phyloP scores from a whole-genome alignment of 2,797 vertebrate genomes.

The Eupleurogrammus muticus region DNA sequence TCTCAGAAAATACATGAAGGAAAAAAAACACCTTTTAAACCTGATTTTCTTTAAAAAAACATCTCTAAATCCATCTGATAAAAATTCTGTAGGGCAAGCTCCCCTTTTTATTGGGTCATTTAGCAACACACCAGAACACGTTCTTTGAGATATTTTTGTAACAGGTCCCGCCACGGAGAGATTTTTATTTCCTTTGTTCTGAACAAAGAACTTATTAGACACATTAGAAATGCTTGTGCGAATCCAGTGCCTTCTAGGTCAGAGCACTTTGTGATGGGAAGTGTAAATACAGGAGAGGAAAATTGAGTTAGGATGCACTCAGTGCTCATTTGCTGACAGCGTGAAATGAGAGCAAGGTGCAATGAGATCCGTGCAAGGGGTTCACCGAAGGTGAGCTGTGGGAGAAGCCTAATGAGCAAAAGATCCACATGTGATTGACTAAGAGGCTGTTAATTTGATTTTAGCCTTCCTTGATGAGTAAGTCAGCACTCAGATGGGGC shows the following conservation, averaged over 20 bases:
- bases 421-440: constrained; percentile 64
- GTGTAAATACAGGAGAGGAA: constrained; percentile 60
- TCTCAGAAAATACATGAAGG: too few relatives aligned
- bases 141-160: constrained; percentile 6
- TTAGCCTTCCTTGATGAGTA: constrained; percentile 50
- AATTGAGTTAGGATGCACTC: constrained; percentile 70
- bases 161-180: constrained; percentile 5
- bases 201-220: constrained; percentile 40
- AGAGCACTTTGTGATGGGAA: constrained; percentile 62
- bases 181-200: constrained; percentile 40
- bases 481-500: constrained; percentile 37
- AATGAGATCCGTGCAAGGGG: constrained; percentile 56
- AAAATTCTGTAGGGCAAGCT: background rate
- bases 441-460: constrained; percentile 66
- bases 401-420: constrained; percentile 54
- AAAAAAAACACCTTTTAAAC: background rate
- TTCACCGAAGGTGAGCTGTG: constrained; percentile 59
- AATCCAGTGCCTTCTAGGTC: constrained; percentile 40
- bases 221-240: constrained; percentile 39
- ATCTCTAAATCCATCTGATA: background rate
- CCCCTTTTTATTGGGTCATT: constrained; percentile 17
- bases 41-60: background rate
- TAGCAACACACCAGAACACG: constrained; percentile 20
- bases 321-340: constrained; percentile 64
- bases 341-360: constrained; percentile 58